Evolutionary conservation across 2,113 vertebrate species (phyloP).

Genomic region (Poecile atricapillus): DNA sequence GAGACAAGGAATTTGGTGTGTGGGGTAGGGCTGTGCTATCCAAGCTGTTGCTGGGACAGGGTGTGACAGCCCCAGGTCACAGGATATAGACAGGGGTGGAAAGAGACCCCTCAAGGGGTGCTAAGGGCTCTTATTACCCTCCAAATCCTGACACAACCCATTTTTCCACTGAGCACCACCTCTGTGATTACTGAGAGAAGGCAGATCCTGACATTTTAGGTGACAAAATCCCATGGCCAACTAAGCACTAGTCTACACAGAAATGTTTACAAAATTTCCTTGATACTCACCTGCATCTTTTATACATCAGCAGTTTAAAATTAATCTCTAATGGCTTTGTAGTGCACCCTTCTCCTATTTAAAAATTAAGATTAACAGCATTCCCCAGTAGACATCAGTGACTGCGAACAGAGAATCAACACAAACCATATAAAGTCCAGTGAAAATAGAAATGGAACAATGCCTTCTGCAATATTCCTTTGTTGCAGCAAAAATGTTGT

Average conservation of each 20-base stretch:
- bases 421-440: neutral
- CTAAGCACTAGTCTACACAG: neutral
- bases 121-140: neutral
- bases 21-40: neutral
- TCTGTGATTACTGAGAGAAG: neutral
- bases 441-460: neutral
- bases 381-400: neutral
- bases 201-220: neutral
- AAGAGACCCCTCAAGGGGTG: rapidly evolving
- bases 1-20: neutral
- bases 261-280: neutral
- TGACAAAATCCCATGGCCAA: neutral
- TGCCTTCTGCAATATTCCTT: neutral
- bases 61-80: rapidly evolving
- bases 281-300: neutral
- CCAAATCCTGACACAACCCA: neutral
- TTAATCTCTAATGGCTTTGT: rapidly evolving
- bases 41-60: rapidly evolving
- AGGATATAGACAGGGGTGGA: no score
- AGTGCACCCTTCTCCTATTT: neutral
- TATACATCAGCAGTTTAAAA: neutral
- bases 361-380: neutral
- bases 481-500: neutral
- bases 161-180: neutral
- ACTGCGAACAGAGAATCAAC: neutral